Conservation (phyloP, 2,888 invertebrate species). For the Punctoribates punctum region DNA sequence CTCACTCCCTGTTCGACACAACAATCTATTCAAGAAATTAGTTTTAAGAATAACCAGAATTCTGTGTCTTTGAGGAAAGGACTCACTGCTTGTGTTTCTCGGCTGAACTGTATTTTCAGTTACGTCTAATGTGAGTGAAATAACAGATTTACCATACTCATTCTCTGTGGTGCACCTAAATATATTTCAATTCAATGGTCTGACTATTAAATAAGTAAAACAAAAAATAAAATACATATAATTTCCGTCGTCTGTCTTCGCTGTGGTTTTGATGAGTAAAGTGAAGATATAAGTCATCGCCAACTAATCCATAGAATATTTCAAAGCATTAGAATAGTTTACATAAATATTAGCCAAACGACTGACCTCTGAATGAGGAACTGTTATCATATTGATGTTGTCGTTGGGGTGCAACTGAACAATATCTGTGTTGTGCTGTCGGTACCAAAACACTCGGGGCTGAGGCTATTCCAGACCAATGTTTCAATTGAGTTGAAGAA, state of each 20-base stretch:
- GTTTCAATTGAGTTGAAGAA: background rate
- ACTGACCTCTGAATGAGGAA: constrained; percentile 2
- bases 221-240: constrained; percentile 61
- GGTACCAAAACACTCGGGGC: constrained; percentile 63
- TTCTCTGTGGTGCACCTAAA: constrained; percentile 61
- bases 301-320: constrained; percentile 14
- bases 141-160: constrained; percentile 23
- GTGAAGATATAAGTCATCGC: constrained; percentile 49
- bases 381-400: background rate
- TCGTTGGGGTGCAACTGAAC: background rate
- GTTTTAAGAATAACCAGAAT: background rate
- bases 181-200: background rate
- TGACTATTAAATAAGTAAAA: background rate
- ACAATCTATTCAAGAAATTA: constrained; percentile 58
- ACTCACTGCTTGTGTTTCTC: constrained; percentile 32
- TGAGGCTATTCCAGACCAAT: constrained; percentile 58
- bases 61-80: no score
- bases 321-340: background rate
- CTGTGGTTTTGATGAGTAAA: constrained; percentile 67
- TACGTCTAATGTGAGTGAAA: constrained; percentile 9
- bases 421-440: background rate
- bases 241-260: constrained; percentile 69
- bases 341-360: background rate
- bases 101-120: background rate
- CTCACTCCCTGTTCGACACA: constrained; percentile 76